A percentile compares a stretch with the other conserved stretches of the same genome.
Evolutionary conservation across 1,140 invertebrate species (phyloP).

Genomic region (Trichonephila inaurata): DNA sequence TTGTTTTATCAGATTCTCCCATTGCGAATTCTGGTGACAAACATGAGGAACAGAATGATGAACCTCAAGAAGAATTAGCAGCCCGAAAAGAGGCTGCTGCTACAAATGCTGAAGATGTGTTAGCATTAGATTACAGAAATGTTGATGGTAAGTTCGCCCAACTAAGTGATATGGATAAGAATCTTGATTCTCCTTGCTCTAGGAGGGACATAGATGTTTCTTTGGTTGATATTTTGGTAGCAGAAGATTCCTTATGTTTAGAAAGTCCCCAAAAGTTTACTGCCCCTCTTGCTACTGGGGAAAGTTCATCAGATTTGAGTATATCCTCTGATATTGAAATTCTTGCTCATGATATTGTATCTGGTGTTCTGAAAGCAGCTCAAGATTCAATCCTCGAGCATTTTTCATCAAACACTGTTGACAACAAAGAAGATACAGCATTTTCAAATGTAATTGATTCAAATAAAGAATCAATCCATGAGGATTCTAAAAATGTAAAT

Average conservation of each 20-base stretch:
- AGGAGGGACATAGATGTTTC: conserved; percentile 31
- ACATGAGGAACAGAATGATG: conserved; percentile 6
- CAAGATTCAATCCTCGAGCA: conserved; percentile 37
- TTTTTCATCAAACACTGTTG: neutral
- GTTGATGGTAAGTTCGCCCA: conserved; percentile 50
- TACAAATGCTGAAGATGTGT: neutral
- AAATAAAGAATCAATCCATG: neutral
- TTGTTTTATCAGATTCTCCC: conserved; percentile 34
- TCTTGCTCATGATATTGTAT: conserved; percentile 65
- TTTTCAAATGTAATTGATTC: neutral
- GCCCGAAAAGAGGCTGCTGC: too few relatives aligned
- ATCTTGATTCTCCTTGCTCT: conserved; percentile 51
- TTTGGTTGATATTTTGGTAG: conserved; percentile 25
- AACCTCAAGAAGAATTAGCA: neutral
- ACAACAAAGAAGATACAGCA: neutral
- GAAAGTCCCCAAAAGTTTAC: conserved; percentile 14
- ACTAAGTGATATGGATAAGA: conserved; percentile 50
- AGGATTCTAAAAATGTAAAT: neutral
- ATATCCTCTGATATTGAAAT: conserved; percentile 60
- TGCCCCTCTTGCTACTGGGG: conserved; percentile 61
- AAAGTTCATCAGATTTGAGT: conserved; percentile 71
- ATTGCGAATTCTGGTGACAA: neutral
- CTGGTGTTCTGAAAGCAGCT: conserved; percentile 65
- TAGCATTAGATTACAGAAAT: neutral
- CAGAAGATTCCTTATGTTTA: neutral